phyloP scores from a whole-genome alignment of 1,140 invertebrate genomes.

The Ostrea denselamellosa region DNA sequence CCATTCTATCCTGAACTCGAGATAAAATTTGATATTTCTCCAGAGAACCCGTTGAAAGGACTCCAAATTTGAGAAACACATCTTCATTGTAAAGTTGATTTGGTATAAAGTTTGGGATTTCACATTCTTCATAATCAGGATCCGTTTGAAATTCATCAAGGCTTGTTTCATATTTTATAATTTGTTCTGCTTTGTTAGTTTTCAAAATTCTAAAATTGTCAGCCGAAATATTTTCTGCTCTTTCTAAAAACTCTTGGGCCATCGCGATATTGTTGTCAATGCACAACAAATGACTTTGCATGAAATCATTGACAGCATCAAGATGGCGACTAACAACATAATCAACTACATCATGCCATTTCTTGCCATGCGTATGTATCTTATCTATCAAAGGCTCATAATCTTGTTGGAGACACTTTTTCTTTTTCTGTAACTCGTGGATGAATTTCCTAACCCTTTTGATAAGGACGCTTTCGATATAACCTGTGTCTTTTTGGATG shows the following conservation, averaged over 20 bases:
- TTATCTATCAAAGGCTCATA: not conserved
- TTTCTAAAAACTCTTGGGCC: not conserved
- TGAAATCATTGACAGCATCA: not conserved
- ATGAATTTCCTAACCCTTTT: not conserved
- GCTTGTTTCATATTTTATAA: not conserved
- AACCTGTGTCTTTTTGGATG: not conserved
- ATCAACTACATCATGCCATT: not conserved
- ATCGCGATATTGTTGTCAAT: not conserved
- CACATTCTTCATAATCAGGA: not conserved
- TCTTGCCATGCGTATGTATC: not conserved
- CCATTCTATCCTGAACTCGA: not conserved
- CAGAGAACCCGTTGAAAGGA: not conserved
- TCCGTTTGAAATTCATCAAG: not conserved
- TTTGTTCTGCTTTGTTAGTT: not conserved
- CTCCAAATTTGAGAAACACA: not conserved
- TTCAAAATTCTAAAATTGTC: not conserved
- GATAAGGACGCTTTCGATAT: not conserved
- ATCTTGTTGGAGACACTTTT: not conserved
- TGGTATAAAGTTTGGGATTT: not conserved
- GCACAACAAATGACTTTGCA: not conserved
- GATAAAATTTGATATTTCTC: not conserved
- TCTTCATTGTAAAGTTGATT: not conserved
- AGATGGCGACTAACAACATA: not conserved
- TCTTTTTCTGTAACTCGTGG: not conserved
- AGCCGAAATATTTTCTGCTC: not conserved